Base-by-base conservation (phyloP, 2,888 invertebrate species). In the Heliconius hortense region DNA sequence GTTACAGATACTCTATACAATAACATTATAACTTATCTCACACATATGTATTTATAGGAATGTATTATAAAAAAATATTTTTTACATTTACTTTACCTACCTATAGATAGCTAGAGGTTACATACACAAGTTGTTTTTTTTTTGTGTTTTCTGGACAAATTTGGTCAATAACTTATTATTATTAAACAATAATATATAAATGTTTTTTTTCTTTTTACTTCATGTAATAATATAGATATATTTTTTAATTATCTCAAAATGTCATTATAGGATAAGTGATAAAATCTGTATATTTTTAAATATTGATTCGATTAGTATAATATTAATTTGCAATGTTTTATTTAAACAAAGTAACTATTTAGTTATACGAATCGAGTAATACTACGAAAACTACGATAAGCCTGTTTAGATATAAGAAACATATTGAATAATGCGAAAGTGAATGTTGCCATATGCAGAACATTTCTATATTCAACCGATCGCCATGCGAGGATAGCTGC, bases 361-460 rank as follows among this genome's bases (percentile, higher is more conserved):
- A 10, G 10, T 56, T 56, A 56, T 56, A 56, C n/a, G n/a, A 56
- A 56, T 56, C 56, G n/a, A n/a, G 10, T 10, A 56, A 10, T 10
- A 56, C 35, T 7, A 35, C 35, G 35, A 10, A 35, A 35, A 18
- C 3, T 56, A n/a, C 5, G n/a, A n/a, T 21, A 53, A 48, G 53
- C 7, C 21, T 48, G 48, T 48, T 31, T 63, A 31, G 56, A 31
- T 63, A 63, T 63, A 35, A 31, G 10, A 64, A 39, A 69, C 53
- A n/a, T 69, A 69, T 69, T 53, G 15, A 69, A 53, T 69, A 69
- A 69, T 15, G n/a, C n/a, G 68, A 69, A 69, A 69, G 68, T 69
- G 68, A 69, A 69, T 69, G 68, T n/a, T 53, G 53, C 68, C 53
- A n/a, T 69, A 69, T 69, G 21, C 31, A 31, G 53, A 28, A 18